A percentile compares a stretch with the other conserved stretches of the same genome.
Conservation (phyloP, 2,797 vertebrate genomes). For the Acomys russatus region DNA sequence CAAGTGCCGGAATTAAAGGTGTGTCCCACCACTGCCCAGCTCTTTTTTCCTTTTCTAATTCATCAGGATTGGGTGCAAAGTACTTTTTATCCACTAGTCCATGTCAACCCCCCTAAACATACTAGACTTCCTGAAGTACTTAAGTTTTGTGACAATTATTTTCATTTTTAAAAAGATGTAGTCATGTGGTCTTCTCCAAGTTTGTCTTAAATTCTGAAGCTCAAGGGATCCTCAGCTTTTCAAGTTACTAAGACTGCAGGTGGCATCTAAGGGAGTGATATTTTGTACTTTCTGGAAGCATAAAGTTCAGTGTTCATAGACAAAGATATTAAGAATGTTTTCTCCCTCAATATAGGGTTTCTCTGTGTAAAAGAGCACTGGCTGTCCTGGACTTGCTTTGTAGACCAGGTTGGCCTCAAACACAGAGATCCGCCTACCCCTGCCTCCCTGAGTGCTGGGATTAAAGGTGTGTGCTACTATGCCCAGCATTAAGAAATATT, state of each 20-base stretch:
- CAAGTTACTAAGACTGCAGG: not conserved
- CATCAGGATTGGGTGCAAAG: not conserved
- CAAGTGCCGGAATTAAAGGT: too few relatives aligned
- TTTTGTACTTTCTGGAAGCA: not conserved
- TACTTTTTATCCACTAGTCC: not conserved
- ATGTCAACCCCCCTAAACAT: not conserved
- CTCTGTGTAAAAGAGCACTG: too few relatives aligned
- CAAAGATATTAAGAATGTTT: not conserved
- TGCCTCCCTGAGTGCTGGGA: too few relatives aligned
- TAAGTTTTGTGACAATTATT: constrained; percentile 31
- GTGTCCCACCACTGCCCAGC: too few relatives aligned
- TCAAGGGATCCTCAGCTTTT: not conserved
- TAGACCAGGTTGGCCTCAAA: too few relatives aligned
- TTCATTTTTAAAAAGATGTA: not conserved
- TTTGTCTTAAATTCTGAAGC: not conserved
- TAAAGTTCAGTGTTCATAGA: constrained; percentile 28
- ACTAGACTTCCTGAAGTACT: not conserved
- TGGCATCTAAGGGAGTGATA: not conserved
- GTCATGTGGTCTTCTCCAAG: too few relatives aligned
- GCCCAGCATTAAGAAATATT: not conserved
- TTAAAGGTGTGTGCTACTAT: too few relatives aligned
- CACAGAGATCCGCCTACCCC: too few relatives aligned
- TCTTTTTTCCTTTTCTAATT: too few relatives aligned
- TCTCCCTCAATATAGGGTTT: too few relatives aligned
- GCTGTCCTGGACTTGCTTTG: too few relatives aligned